These are phyloP conservation scores for Tetramorium parvispinum DNA, from an alignment of 1,140 invertebrate species.

Conservation along the genomic window DNA sequence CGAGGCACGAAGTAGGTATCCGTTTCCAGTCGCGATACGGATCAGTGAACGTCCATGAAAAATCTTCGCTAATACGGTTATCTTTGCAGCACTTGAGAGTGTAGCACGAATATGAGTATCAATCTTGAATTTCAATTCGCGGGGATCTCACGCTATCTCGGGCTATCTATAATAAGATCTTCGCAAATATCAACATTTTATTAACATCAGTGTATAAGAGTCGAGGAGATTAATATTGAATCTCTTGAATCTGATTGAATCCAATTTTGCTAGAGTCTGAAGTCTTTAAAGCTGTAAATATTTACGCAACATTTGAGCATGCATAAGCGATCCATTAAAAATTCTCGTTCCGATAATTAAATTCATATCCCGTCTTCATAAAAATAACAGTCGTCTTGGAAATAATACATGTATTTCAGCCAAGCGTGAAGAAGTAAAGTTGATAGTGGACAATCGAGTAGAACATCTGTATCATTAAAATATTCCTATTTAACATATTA, in stretches of 20 bases:
- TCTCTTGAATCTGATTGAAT: constrained; percentile 6
- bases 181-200: constrained; percentile 1
- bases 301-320: not conserved
- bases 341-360: constrained; percentile 6
- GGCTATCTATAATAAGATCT: constrained; percentile 22
- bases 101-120: constrained; percentile 19
- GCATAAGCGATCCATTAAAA: not conserved
- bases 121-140: constrained; percentile 29
- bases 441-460: not conserved
- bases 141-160: not conserved
- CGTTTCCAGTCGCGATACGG: constrained; percentile 49
- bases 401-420: not conserved
- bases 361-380: not conserved
- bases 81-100: constrained; percentile 2
- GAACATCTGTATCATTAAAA: not conserved
- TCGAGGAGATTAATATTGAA: constrained; percentile 10
- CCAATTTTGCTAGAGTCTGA: not conserved
- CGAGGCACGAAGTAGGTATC: constrained; percentile 44
- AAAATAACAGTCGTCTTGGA: not conserved
- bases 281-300: not conserved
- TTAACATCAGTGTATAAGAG: not conserved
- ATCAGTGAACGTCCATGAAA: constrained; percentile 51
- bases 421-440: not conserved
- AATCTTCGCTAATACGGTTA: constrained; percentile 54
- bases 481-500: not conserved